phyloP scores from a whole-genome alignment of 2,113 vertebrate species.

The Strigops habroptila region DNA sequence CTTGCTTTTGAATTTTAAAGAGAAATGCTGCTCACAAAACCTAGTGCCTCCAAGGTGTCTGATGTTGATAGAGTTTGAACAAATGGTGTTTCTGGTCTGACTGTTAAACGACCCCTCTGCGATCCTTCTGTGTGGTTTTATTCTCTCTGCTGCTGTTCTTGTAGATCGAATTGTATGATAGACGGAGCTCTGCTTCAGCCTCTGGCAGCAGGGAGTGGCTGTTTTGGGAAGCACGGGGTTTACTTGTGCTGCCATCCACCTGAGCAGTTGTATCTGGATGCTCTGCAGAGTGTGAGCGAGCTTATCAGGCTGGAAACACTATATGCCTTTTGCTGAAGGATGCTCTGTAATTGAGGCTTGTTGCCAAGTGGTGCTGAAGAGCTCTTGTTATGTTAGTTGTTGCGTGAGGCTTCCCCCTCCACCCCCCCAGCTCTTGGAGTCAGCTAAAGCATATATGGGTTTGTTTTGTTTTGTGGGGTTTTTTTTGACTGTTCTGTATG shows the following conservation, averaged over 20 bases:
- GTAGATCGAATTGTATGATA: neutral
- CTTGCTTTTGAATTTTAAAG: neutral
- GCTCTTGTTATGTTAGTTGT: neutral
- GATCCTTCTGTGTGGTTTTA: neutral
- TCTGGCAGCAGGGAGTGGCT: neutral
- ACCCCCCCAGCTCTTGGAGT: neutral
- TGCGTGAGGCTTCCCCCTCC: neutral
- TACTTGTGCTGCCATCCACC: neutral
- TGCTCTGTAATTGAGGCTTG: neutral
- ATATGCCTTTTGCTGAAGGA: neutral
- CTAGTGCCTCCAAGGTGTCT: fast-evolving
- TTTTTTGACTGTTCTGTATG: neutral
- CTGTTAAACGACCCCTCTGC: fast-evolving
- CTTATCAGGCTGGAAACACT: neutral
- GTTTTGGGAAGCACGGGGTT: neutral
- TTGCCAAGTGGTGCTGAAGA: neutral
- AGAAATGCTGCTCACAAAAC: neutral
- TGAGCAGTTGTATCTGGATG: neutral
- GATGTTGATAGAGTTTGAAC: neutral
- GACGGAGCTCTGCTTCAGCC: neutral
- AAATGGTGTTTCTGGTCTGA: neutral
- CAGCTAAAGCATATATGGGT: no score
- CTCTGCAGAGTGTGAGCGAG: fast-evolving
- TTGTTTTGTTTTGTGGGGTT: fast-evolving
- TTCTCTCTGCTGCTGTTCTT: neutral